Evolutionary conservation across 2,888 invertebrate species (phyloP).

Genomic region (Trachelus tabidus): DNA sequence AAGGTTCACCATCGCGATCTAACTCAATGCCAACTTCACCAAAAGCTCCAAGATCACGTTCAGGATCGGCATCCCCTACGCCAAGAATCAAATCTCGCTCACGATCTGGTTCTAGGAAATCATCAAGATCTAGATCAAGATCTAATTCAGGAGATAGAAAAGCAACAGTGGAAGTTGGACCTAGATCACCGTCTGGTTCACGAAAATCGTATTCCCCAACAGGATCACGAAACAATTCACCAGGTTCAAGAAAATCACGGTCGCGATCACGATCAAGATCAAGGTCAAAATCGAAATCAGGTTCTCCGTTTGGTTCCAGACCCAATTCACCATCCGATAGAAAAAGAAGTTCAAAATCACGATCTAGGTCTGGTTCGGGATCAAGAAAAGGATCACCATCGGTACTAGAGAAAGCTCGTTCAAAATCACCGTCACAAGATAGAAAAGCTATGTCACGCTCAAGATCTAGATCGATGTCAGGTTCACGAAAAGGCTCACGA

Average conservation of each 20-base stretch:
- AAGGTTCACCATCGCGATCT: slow-evolving; percentile 34
- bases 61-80: slow-evolving; percentile 34
- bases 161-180: slow-evolving; percentile 23
- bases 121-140: slow-evolving; percentile 31
- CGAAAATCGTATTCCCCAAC: slow-evolving; percentile 37
- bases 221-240: slow-evolving; percentile 29
- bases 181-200: slow-evolving; percentile 33
- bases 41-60: slow-evolving; percentile 38
- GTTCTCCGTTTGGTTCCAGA: slow-evolving; percentile 26
- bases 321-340: slow-evolving; percentile 24
- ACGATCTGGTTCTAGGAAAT: slow-evolving; percentile 39
- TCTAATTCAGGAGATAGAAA: slow-evolving; percentile 26
- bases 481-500: slow-evolving; percentile 31
- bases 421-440: slow-evolving; percentile 38
- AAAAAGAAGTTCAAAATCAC: slow-evolving; percentile 46
- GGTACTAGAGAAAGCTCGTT: slow-evolving; percentile 36
- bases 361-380: slow-evolving; percentile 45
- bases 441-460: slow-evolving; percentile 51
- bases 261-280: slow-evolving; percentile 40
- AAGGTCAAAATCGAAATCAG: slow-evolving; percentile 32
- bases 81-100: slow-evolving; percentile 42
- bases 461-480: slow-evolving; percentile 49
- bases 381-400: slow-evolving; percentile 46
- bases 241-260: slow-evolving; percentile 25
- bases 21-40: slow-evolving; percentile 46